Conservation (phyloP, 2,888 invertebrate species). For the Catocala sponsa region DNA sequence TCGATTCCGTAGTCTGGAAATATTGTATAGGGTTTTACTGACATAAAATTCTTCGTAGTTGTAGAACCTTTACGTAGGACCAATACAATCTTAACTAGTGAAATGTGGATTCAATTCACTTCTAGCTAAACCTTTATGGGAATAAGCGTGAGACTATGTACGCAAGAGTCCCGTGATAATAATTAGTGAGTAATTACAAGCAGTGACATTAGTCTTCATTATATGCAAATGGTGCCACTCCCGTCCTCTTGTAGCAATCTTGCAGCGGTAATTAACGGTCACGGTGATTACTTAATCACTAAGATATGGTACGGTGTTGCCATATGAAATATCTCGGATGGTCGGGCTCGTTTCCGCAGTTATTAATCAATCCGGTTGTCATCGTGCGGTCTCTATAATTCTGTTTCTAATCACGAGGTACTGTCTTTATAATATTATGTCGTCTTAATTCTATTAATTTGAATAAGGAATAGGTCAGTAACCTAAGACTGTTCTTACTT, state of each 20-base stretch:
- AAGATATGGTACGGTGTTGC: conserved; percentile 20
- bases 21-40: too few species aligned
- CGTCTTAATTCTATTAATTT: too few species aligned
- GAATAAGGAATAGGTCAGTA: too few species aligned
- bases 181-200: conserved; percentile 37
- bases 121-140: too few species aligned
- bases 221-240: conserved; percentile 53
- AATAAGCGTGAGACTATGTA: too few species aligned
- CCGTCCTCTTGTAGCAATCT: conserved; percentile 26
- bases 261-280: conserved; percentile 32
- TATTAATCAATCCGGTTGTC: not conserved
- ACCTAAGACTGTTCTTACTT: too few species aligned
- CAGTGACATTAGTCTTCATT: conserved; percentile 54
- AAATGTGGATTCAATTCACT: too few species aligned
- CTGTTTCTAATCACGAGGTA: not conserved
- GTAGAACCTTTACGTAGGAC: too few species aligned
- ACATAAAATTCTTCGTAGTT: too few species aligned
- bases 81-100: too few species aligned
- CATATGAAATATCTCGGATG: conserved; percentile 20
- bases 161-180: conserved; percentile 5
- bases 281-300: conserved; percentile 41
- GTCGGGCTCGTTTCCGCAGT: not conserved
- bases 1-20: too few species aligned
- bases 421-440: not conserved
- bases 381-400: not conserved